A percentile compares a stretch with the other conserved stretches of the same genome.
phyloP scores from a whole-genome alignment of 2,113 vertebrate genomes.

The Antigone vipio region DNA sequence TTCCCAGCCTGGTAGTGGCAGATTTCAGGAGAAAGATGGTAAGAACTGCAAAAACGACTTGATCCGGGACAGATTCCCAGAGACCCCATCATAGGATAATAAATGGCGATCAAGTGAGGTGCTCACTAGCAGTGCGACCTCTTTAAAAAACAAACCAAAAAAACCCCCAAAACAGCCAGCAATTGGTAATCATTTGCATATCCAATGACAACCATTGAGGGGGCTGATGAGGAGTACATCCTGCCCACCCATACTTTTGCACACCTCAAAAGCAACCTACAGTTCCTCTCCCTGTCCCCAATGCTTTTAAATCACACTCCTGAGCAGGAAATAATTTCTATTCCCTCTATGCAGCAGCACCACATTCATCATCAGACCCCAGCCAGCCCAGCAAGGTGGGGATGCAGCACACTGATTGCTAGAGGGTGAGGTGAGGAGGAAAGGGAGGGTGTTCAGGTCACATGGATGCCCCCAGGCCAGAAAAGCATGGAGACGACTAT shows the following conservation, averaged over 20 bases:
- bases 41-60: background rate
- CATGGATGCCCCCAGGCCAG: background rate
- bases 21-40: background rate
- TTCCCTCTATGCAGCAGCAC: background rate
- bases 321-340: background rate
- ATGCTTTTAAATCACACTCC: fast-evolving
- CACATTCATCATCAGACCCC: background rate
- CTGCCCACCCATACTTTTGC: background rate
- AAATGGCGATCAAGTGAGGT: background rate
- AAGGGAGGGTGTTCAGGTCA: background rate
- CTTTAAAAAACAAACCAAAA: too few species aligned
- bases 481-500: constrained; percentile 9
- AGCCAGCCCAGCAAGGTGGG: background rate
- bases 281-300: background rate
- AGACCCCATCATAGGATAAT: background rate
- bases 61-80: background rate
- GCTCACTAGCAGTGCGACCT: background rate
- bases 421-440: background rate
- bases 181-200: background rate
- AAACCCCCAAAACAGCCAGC: background rate
- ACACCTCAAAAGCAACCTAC: background rate
- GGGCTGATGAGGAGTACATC: background rate
- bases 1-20: background rate
- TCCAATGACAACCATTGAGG: background rate
- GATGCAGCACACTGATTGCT: background rate